Base-by-base conservation (phyloP, 2,113 vertebrate species). In the Asarcornis scutulata region DNA sequence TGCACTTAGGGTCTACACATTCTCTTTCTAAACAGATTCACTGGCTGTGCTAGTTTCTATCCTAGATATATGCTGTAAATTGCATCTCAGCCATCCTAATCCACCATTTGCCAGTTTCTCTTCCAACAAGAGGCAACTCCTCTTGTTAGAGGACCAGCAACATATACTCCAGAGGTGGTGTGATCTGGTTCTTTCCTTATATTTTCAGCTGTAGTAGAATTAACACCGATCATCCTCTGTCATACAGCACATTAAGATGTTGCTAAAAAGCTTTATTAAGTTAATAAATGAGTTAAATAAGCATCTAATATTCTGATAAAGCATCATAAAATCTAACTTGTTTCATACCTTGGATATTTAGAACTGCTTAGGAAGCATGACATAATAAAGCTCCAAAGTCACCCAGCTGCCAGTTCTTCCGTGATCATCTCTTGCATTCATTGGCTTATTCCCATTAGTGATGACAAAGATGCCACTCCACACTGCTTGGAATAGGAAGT, bases 1-100 rank as follows among this genome's bases (percentile, higher is more conserved):
- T 14, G 17, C 40, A 36, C 26, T 7, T 2, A 9, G 21, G 6
- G 5, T 42, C 8, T 29, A 32, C 17, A 14, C 0, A 0, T 34
- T 80, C 21, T 59, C 27, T 68, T 95, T 34, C 21, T 20, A 50
- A 81, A n/a, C 1, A 1, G 27, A 27, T 12, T 88, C 8, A 20
- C 5, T 63, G 56, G 4, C 8, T 13, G 15, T 36, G 4, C 29
- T 72, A 34, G 3, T 14, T 60, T 80, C 90, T 48, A 63, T 53
- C 21, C 42, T 64, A 53, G 2, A n/a, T 36, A 53, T 75, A 62
- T 3, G 60, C 34, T 22, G 4, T 13, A 84, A 88, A 38, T 1
- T 5, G 2, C 26, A 86, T 4, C 7, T 81, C 46, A 77, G 5
- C 9, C 16, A 29, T 53, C 6, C 9, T 55, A 59, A 56, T 29